Evolutionary conservation across 2,113 vertebrate genomes (phyloP).

Genomic region (Daphoenositta chrysoptera): DNA sequence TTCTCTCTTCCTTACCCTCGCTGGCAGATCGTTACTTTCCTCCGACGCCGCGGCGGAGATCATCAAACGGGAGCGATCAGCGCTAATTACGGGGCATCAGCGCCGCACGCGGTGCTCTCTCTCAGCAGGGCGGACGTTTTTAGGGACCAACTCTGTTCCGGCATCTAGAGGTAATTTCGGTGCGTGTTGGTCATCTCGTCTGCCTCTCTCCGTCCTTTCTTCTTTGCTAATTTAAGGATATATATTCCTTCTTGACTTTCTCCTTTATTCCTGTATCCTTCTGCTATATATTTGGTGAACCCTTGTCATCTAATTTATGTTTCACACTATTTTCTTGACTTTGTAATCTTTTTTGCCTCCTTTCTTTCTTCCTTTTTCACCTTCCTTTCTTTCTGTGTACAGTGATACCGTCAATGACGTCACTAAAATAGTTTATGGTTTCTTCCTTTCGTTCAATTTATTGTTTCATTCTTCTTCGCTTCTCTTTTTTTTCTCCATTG

Average conservation of each 20-base stretch:
- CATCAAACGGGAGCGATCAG: fast-evolving
- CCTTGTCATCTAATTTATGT: too few species aligned
- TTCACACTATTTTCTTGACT: neutral
- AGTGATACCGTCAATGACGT: too few species aligned
- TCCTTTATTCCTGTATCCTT: neutral
- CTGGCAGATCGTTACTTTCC: fast-evolving
- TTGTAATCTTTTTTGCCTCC: neutral
- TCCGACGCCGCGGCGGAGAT: fast-evolving
- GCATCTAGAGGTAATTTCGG: neutral
- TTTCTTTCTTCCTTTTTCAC: neutral
- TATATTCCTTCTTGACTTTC: neutral
- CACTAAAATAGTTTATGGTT: neutral
- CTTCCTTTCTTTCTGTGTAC: neutral
- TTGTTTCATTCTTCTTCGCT: fast-evolving
- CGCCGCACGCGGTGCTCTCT: fast-evolving
- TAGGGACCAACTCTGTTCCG: fast-evolving
- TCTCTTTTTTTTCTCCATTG: neutral
- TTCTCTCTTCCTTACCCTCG: fast-evolving
- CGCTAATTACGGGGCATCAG: neutral
- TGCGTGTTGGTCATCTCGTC: fast-evolving
- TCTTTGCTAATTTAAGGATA: neutral
- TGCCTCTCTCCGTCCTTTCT: neutral
- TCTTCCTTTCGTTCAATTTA: neutral
- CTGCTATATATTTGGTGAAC: neutral
- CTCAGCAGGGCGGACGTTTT: too few species aligned